Evolutionary conservation across 2,797 vertebrate species (phyloP).

Genomic region (Florisuga fusca): DNA sequence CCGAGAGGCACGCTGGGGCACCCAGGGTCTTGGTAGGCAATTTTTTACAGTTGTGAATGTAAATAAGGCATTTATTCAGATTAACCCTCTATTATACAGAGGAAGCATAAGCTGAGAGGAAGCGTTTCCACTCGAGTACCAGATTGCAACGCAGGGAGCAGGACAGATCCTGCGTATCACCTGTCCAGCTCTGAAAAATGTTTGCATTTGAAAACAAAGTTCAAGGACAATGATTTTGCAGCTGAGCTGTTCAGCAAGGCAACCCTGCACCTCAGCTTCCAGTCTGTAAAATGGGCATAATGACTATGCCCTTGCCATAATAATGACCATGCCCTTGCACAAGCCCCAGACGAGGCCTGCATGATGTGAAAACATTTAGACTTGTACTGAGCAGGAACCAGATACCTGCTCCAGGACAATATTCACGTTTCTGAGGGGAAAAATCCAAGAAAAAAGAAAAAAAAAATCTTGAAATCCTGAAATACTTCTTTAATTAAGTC

Average conservation of each 20-base stretch:
- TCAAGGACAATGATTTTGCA: background rate
- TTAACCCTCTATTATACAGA: constrained; percentile 7
- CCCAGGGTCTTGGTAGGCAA: constrained; percentile 21
- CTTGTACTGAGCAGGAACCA: background rate
- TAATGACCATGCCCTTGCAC: background rate
- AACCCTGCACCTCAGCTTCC: rapidly evolving
- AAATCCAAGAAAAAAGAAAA: background rate
- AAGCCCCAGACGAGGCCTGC: background rate
- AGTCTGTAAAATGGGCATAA: background rate
- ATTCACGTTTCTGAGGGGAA: background rate
- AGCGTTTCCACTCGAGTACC: background rate
- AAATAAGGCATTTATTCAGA: constrained; percentile 54
- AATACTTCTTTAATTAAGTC: background rate
- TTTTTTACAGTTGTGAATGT: constrained; percentile 35
- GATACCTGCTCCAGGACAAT: background rate
- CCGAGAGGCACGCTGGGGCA: constrained; percentile 29
- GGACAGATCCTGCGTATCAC: background rate
- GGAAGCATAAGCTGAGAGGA: background rate
- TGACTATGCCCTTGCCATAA: background rate
- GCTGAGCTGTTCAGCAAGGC: background rate
- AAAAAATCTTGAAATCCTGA: background rate
- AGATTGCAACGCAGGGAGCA: background rate
- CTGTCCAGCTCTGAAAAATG: background rate
- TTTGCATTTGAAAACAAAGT: background rate
- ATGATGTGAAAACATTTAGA: background rate